Evolutionary conservation across 2,888 invertebrate species (phyloP).

Genomic region (Ypsolopha sequella): DNA sequence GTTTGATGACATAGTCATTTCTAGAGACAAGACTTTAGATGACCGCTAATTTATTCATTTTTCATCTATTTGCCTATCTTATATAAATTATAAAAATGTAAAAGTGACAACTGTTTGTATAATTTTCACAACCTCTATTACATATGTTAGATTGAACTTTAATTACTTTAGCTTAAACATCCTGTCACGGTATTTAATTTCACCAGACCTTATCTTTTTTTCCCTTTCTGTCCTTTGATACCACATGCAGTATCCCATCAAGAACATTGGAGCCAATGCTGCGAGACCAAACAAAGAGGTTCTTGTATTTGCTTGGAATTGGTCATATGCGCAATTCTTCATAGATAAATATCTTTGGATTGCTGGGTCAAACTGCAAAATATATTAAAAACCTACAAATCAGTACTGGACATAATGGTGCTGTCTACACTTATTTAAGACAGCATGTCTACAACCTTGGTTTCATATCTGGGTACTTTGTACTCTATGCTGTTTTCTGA

Average conservation of each 20-base stretch:
- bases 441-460: too few species aligned
- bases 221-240: slow-evolving; percentile 67
- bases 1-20: slow-evolving; percentile 93
- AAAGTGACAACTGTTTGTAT: too few species aligned
- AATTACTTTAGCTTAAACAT: slow-evolving; percentile 76
- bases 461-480: too few species aligned
- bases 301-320: slow-evolving; percentile 75
- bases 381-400: too few species aligned
- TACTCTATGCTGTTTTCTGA: too few species aligned
- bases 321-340: slow-evolving; percentile 73
- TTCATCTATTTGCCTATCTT: too few species aligned
- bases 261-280: slow-evolving; percentile 66
- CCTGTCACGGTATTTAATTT: slow-evolving; percentile 82
- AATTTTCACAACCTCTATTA: too few species aligned
- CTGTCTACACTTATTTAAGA: too few species aligned
- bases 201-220: slow-evolving; percentile 73
- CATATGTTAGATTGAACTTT: slow-evolving; percentile 11
- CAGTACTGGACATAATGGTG: too few species aligned
- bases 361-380: slow-evolving; percentile 84
- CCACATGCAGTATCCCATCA: slow-evolving; percentile 66
- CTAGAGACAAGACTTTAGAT: slow-evolving; percentile 91
- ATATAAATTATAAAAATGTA: too few species aligned
- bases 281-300: slow-evolving; percentile 63
- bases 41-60: slow-evolving; percentile 75
- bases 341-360: slow-evolving; percentile 80